phyloP scores from a whole-genome alignment of 2,888 invertebrate species.

The Aphidius colemani region DNA sequence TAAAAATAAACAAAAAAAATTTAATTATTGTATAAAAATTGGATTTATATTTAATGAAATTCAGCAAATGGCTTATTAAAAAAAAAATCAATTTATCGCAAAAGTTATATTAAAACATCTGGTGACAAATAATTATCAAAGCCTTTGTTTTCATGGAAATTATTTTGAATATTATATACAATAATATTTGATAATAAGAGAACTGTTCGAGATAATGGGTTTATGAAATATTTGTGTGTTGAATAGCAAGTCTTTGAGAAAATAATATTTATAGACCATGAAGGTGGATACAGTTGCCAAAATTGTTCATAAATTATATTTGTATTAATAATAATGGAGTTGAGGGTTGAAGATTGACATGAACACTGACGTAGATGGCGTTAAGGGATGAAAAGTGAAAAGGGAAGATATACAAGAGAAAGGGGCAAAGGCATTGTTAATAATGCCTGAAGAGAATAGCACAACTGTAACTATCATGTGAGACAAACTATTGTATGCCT shows the following conservation, averaged over 20 bases:
- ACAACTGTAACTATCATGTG: conserved; percentile 11
- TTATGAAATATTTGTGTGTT: conserved; percentile 11
- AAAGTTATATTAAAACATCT: no score
- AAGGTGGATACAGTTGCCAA: conserved; percentile 3
- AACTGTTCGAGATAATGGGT: not conserved
- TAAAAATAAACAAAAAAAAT: no score
- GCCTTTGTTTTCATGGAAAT: no score
- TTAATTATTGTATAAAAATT: no score
- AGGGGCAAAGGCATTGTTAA: conserved; percentile 1
- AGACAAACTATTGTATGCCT: conserved; percentile 8
- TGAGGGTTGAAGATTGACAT: conserved; percentile 43
- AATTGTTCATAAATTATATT: conserved; percentile 46
- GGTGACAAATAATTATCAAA: no score
- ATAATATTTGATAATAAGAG: not conserved
- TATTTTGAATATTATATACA: no score
- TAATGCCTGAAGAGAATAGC: conserved; percentile 11
- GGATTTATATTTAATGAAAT: no score
- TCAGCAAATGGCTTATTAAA: no score
- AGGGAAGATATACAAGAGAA: conserved; percentile 11
- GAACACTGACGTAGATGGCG: conserved; percentile 12
- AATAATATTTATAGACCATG: conserved; percentile 25
- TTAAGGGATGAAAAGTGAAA: conserved; percentile 6
- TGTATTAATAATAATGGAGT: conserved; percentile 48
- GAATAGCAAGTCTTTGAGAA: conserved; percentile 6
- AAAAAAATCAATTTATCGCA: no score